Conservation (phyloP, 2,113 vertebrate genomes). For the Tachysurus fulvidraco region DNA sequence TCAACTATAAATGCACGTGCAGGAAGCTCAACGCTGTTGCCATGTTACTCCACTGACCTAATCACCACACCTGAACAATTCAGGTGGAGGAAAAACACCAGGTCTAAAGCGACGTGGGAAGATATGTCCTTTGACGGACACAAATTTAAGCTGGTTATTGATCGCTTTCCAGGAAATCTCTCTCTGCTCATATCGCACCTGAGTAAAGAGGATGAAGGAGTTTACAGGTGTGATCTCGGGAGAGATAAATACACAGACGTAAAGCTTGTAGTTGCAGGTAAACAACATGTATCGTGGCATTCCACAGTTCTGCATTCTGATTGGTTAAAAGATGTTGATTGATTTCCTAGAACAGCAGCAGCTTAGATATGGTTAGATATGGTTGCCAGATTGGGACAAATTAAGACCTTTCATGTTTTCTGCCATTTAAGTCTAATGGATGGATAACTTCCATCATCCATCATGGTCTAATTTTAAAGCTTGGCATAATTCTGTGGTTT, state of each 20-base stretch:
- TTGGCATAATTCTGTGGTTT: no score
- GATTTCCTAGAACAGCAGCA: neutral
- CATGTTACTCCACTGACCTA: neutral
- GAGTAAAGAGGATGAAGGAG: neutral
- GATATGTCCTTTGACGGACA: neutral
- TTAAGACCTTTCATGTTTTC: neutral
- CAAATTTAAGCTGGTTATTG: neutral
- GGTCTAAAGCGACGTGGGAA: neutral
- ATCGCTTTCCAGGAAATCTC: neutral
- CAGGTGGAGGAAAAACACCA: neutral
- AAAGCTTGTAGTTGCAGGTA: neutral
- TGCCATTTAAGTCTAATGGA: neutral
- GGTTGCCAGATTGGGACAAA: no score
- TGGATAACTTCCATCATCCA: neutral
- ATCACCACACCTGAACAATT: neutral
- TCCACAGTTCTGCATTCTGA: neutral
- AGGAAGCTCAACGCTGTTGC: neutral
- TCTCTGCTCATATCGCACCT: slow-evolving; percentile 23
- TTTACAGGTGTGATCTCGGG: neutral
- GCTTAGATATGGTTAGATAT: neutral
- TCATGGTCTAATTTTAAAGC: no score
- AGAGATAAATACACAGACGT: neutral
- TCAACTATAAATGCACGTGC: neutral
- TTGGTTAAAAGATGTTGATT: neutral
- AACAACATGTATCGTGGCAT: neutral